phyloP scores from a whole-genome alignment of 2,113 vertebrate species.

The Myotis davidii region DNA sequence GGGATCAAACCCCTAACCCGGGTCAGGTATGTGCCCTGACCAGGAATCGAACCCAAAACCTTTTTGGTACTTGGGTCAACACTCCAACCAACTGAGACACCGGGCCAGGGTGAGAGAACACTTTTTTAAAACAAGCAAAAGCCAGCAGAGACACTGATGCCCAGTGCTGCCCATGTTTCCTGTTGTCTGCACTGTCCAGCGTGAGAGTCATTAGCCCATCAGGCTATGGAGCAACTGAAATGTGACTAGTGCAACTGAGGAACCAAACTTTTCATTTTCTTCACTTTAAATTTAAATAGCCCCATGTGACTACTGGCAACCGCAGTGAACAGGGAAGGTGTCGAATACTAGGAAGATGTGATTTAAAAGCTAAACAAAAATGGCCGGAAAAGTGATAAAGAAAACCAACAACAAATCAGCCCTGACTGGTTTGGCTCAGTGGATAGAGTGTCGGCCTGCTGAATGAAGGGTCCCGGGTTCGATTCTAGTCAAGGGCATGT shows the following conservation, averaged over 20 bases:
- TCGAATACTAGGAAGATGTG: neutral
- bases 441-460: too few relatives aligned
- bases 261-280: neutral
- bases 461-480: too few relatives aligned
- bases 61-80: neutral
- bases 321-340: neutral
- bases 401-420: neutral
- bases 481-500: too few relatives aligned
- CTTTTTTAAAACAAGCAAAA: neutral
- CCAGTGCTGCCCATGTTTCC: neutral
- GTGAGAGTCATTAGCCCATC: rapidly evolving
- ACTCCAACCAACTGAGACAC: neutral
- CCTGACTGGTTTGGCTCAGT: too few relatives aligned
- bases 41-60: neutral
- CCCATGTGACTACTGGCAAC: neutral
- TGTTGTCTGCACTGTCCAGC: rapidly evolving
- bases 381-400: neutral
- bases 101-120: neutral
- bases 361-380: slow-evolving; percentile 2
- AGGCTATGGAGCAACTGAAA: neutral
- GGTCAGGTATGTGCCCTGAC: neutral
- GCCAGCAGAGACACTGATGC: neutral
- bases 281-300: neutral
- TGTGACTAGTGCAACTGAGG: rapidly evolving
- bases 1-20: neutral